Evolutionary conservation across 2,113 vertebrate species (phyloP).

Genomic region (Puma concolor): DNA sequence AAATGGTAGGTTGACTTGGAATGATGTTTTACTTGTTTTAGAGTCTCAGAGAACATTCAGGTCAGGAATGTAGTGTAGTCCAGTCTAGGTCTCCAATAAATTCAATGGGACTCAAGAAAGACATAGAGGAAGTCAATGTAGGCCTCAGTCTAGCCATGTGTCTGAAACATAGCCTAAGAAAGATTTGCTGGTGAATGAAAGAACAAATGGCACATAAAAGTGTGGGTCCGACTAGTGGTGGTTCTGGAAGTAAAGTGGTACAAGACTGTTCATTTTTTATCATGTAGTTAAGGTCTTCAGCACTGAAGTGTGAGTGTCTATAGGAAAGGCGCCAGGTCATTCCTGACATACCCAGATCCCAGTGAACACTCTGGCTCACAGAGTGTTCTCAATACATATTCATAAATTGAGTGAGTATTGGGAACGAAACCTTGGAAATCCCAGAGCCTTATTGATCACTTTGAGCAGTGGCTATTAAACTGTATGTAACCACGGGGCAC

Average conservation of each 20-base stretch:
- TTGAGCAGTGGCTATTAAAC: background rate
- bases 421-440: background rate
- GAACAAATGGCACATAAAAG: background rate
- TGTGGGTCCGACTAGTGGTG: no score
- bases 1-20: constrained; percentile 66
- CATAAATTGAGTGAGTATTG: background rate
- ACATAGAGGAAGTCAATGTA: background rate
- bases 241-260: background rate
- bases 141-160: background rate
- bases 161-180: background rate
- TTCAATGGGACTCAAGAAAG: background rate
- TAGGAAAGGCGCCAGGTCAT: background rate
- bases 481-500: background rate
- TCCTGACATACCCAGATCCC: background rate
- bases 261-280: background rate
- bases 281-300: background rate
- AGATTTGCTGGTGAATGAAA: background rate
- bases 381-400: background rate
- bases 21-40: constrained; percentile 58
- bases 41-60: constrained; percentile 26
- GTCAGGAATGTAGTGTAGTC: background rate
- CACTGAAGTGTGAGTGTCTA: background rate
- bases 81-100: background rate
- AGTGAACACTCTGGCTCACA: background rate
- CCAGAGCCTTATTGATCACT: background rate